These are phyloP conservation scores for Hirtodrosophila histrioides DNA, from an alignment of 2,888 invertebrate species.

Conservation along the genomic window DNA sequence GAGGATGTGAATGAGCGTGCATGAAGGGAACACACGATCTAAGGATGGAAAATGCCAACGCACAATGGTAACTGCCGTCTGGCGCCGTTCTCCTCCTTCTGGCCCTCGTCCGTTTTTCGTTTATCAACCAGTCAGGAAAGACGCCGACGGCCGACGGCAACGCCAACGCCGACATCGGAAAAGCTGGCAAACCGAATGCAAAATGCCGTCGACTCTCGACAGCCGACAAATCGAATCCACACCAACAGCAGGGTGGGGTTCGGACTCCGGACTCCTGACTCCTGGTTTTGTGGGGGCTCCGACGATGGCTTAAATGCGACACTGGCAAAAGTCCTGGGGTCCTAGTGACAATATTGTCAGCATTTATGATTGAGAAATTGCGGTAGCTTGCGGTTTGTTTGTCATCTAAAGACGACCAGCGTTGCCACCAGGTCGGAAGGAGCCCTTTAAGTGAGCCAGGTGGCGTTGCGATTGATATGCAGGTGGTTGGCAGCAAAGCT, in stretches of 20 bases:
- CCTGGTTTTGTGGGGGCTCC: not conserved
- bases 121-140: conserved; percentile 11
- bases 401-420: conserved; percentile 6
- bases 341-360: conserved; percentile 43
- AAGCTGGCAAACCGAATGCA: conserved; percentile 18
- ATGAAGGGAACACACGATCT: not conserved
- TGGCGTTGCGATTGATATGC: not conserved
- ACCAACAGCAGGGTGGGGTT: conserved; percentile 28
- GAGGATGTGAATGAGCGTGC: too few species aligned
- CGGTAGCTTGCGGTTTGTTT: conserved; percentile 28
- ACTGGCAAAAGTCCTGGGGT: not conserved
- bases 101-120: not conserved
- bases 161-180: conserved; percentile 1
- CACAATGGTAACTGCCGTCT: conserved; percentile 43
- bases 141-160: too few species aligned
- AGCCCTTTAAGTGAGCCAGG: not conserved
- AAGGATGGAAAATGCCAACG: conserved; percentile 34
- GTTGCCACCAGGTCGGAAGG: conserved; percentile 16
- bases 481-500: not conserved
- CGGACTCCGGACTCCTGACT: too few species aligned
- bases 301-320: too few species aligned
- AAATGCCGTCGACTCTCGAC: conserved; percentile 23
- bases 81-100: conserved; percentile 28
- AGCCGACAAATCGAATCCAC: conserved; percentile 54
- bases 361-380: conserved; percentile 63